Evolutionary conservation across 1,140 invertebrate species (phyloP).

Genomic region (Drosophila pseudoobscura): DNA sequence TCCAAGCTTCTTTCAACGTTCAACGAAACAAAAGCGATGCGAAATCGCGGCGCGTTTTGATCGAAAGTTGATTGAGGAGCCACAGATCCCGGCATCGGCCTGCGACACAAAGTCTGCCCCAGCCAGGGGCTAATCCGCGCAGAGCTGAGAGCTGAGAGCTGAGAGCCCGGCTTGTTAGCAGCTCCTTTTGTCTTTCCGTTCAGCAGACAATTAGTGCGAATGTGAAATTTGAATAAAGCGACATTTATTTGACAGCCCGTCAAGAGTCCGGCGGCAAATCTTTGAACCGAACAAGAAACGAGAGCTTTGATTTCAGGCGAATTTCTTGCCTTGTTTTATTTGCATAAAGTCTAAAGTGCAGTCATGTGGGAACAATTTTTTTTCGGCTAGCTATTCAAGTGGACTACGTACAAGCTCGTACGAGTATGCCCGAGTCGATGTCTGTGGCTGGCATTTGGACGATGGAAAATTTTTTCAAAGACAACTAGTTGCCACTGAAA

Average conservation of each 20-base stretch:
- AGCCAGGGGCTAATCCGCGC: conserved; percentile 66
- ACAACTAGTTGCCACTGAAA: conserved; percentile 69
- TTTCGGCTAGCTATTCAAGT: conserved; percentile 45
- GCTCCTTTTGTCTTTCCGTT: conserved; percentile 55
- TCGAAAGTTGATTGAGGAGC: conserved; percentile 75
- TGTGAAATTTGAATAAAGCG: conserved; percentile 82
- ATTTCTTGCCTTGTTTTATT: conserved; percentile 53
- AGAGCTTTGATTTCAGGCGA: conserved; percentile 71
- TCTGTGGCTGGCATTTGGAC: conserved; percentile 45
- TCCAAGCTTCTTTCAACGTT: conserved; percentile 25
- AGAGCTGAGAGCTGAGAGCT: neutral
- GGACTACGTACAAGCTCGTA: neutral
- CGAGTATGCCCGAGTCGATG: no score
- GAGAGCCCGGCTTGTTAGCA: conserved; percentile 60
- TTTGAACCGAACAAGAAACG: conserved; percentile 63
- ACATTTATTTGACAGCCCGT: conserved; percentile 82
- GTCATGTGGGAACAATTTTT: conserved; percentile 78
- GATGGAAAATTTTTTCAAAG: conserved; percentile 78
- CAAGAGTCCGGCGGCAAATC: conserved; percentile 78
- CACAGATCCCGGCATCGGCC: conserved; percentile 22
- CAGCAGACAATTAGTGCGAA: conserved; percentile 76
- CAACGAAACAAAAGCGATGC: conserved; percentile 66
- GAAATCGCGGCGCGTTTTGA: conserved; percentile 66
- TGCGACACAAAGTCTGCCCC: conserved; percentile 76
- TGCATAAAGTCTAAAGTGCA: conserved; percentile 69